phyloP scores from a whole-genome alignment of 2,888 invertebrate genomes.

The Fragum fragum region DNA sequence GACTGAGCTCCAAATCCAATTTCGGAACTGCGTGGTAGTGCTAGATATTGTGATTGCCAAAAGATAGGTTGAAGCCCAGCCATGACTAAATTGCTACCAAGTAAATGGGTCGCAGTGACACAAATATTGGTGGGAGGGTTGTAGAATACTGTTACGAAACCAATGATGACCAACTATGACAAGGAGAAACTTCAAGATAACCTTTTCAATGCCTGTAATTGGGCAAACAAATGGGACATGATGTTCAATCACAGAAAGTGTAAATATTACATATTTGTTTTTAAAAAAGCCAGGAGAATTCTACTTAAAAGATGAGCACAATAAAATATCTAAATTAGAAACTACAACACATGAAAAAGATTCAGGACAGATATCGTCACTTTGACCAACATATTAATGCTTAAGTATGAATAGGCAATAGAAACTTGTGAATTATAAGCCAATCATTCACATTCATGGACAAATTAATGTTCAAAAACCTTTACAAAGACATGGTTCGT shows the following conservation, averaged over 20 bases:
- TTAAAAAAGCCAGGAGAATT: background rate
- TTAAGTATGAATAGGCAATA: constrained; percentile 33
- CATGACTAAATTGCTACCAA: too few species aligned
- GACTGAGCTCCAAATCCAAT: too few species aligned
- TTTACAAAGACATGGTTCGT: constrained; percentile 38
- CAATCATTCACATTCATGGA: constrained; percentile 35
- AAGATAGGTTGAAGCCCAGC: too few species aligned
- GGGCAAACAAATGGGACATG: constrained; percentile 23
- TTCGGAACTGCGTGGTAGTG: too few species aligned
- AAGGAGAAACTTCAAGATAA: background rate
- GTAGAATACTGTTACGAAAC: too few species aligned
- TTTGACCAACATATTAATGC: background rate
- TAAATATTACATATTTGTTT: constrained; percentile 12
- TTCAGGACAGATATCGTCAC: background rate
- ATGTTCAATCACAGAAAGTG: constrained; percentile 37
- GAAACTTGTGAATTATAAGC: constrained; percentile 20
- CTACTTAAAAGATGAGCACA: background rate
- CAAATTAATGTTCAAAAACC: constrained; percentile 30
- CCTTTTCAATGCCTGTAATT: constrained; percentile 21
- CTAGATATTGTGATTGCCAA: too few species aligned
- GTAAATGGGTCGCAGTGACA: too few species aligned
- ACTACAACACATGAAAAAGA: background rate
- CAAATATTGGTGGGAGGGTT: too few species aligned
- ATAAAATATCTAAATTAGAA: background rate
- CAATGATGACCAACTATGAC: too few species aligned